Percentiles rank a stretch among this genome's conserved stretches.
phyloP scores from a whole-genome alignment of 2,113 vertebrate species.

The Myrmophylax atrothorax region DNA sequence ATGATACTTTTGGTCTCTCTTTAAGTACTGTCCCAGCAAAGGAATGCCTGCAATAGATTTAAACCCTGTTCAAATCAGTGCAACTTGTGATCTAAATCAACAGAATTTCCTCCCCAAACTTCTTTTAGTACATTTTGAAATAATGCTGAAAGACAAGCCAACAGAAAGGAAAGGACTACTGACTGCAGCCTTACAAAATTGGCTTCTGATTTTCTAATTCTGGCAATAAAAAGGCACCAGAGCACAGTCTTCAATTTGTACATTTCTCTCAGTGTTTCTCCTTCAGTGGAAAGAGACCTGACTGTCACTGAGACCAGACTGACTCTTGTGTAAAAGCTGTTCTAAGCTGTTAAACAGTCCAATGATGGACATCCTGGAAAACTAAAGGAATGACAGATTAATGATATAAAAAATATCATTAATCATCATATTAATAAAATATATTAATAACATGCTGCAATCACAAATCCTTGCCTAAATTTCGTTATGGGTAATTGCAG shows the following conservation, averaged over 20 bases:
- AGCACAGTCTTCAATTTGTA: neutral
- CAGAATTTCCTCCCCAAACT: neutral
- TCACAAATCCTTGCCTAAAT: neutral
- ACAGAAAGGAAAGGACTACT: neutral
- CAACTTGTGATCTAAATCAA: neutral
- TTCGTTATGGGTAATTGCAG: neutral
- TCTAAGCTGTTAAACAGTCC: neutral
- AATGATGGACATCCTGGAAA: neutral
- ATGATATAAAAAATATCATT: neutral
- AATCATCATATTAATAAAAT: neutral
- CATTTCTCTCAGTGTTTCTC: neutral
- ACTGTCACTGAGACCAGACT: neutral
- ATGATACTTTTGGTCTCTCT: neutral
- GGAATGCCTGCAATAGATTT: neutral
- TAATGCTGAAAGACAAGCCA: neutral
- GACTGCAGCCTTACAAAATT: neutral
- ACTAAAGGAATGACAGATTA: neutral
- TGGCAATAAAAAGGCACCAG: neutral
- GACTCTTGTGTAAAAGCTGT: neutral
- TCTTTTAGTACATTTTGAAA: neutral
- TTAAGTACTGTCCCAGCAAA: neutral
- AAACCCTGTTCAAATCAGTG: neutral
- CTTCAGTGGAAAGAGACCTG: neutral
- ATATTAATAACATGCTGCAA: neutral
- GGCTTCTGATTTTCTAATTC: neutral